Percentiles rank a stretch among this genome's conserved stretches.
Evolutionary conservation across 2,113 vertebrate genomes (phyloP).

Genomic region (Brachypodius melanocephalos): DNA sequence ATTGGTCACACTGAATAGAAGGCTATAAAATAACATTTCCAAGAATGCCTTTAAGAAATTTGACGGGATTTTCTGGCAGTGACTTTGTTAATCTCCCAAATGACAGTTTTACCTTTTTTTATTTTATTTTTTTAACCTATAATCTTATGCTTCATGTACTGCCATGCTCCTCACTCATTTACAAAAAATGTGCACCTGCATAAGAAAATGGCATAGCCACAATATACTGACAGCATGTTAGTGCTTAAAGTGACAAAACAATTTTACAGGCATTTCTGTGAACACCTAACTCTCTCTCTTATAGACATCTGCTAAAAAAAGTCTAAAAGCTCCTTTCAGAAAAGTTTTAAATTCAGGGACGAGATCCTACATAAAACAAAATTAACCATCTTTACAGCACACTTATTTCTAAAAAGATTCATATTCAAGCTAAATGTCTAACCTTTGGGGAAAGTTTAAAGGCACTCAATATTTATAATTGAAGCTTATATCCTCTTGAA

Average conservation of each 20-base stretch:
- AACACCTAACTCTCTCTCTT: background rate
- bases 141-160: background rate
- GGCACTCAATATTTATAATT: background rate
- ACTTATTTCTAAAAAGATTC: background rate
- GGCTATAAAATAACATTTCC: background rate
- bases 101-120: background rate
- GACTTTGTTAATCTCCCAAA: background rate
- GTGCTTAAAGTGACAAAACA: background rate
- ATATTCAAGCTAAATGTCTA: background rate
- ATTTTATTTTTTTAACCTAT: background rate
- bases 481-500: background rate
- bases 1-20: background rate
- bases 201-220: background rate
- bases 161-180: background rate
- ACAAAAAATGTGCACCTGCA: background rate
- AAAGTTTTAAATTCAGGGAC: background rate
- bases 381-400: background rate
- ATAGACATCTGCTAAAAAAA: background rate
- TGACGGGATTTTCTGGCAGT: background rate
- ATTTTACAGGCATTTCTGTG: background rate
- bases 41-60: background rate
- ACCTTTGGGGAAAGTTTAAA: background rate
- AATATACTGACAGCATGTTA: background rate
- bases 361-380: background rate
- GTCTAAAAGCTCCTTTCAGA: background rate